A percentile compares a stretch with the other conserved stretches of the same genome.
Conservation (phyloP, 2,888 invertebrate genomes). For the Cremastinae sp. region DNA sequence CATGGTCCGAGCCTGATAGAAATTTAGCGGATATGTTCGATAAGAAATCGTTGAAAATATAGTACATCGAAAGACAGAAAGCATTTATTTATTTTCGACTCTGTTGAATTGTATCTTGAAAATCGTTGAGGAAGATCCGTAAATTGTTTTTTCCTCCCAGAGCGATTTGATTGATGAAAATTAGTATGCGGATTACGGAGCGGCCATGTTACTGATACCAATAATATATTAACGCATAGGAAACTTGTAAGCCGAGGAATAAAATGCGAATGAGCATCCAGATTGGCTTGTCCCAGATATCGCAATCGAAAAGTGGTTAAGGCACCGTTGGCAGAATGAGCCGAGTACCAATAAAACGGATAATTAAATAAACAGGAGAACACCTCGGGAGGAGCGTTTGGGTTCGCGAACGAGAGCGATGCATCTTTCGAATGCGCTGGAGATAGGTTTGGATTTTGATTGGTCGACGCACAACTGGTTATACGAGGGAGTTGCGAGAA, state of each 20-base stretch:
- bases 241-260: conserved; percentile 30
- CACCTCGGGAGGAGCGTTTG: conserved; percentile 39
- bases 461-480: conserved; percentile 67
- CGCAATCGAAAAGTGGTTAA: conserved; percentile 52
- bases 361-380: conserved; percentile 68
- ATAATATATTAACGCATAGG: conserved; percentile 12
- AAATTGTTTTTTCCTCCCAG: not conserved
- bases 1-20: conserved; percentile 55
- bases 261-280: conserved; percentile 40
- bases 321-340: conserved; percentile 37
- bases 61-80: conserved; percentile 25
- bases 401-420: conserved; percentile 37
- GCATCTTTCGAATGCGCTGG: conserved; percentile 46
- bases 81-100: conserved; percentile 31
- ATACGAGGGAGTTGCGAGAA: conserved; percentile 56
- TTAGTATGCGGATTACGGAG: not conserved
- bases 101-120: not conserved
- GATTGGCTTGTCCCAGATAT: conserved; percentile 47
- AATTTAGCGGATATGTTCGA: conserved; percentile 49
- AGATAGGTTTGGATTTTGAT: conserved; percentile 66
- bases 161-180: conserved; percentile 22
- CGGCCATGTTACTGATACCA: not conserved
- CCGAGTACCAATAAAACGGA: conserved; percentile 62
- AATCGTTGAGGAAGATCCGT: not conserved
- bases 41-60: conserved; percentile 42